These are phyloP conservation scores for Eucidaris tribuloides DNA, from an alignment of 35 echinoderm and acorn worm genomes.

Conservation along the genomic window DNA sequence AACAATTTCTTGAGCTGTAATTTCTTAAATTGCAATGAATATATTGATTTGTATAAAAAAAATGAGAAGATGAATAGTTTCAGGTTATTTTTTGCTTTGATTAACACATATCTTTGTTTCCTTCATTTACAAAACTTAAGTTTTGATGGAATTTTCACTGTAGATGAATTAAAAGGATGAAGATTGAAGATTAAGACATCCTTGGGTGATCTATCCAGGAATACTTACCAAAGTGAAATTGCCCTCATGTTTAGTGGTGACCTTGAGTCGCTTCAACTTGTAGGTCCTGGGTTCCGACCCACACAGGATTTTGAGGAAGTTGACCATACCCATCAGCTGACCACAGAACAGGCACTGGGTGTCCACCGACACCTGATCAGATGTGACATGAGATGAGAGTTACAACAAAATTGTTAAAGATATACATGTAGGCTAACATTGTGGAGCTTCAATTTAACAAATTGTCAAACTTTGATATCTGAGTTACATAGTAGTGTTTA, in stretches of 20 bases:
- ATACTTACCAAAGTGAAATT: constrained; percentile 66
- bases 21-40: too few relatives aligned
- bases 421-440: too few relatives aligned
- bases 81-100: not conserved
- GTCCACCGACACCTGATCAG: constrained; percentile 44
- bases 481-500: too few relatives aligned
- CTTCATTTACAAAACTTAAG: not conserved
- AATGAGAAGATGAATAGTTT: too few relatives aligned
- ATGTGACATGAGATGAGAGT: not conserved
- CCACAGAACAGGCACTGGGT: constrained; percentile 60
- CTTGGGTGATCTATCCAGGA: not conserved
- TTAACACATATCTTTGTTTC: not conserved
- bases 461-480: too few relatives aligned
- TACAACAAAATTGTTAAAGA: too few relatives aligned
- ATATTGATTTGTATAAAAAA: too few relatives aligned
- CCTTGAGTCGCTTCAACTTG: constrained; percentile 43
- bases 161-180: not conserved
- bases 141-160: not conserved
- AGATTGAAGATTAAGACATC: not conserved
- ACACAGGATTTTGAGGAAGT: constrained; percentile 35
- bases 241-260: constrained; percentile 56
- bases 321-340: constrained; percentile 83
- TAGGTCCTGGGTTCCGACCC: constrained; percentile 41
- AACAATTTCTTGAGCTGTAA: too few relatives aligned
- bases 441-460: too few relatives aligned